Conservation (phyloP, 2,797 vertebrate genomes). For the Sibirionetta formosa region DNA sequence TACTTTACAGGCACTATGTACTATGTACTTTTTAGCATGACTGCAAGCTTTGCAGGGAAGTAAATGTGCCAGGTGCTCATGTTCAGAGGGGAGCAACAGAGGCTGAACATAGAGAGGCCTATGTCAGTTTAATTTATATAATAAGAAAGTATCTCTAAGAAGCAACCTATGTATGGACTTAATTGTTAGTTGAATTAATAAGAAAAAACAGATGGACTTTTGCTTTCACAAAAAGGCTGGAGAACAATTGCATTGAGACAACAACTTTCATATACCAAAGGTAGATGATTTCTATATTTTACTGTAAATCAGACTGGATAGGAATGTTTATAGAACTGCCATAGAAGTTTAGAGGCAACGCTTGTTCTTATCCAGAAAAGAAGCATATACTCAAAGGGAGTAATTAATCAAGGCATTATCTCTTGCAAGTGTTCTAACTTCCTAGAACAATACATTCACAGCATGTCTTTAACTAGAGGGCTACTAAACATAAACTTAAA, state of each 20-base stretch:
- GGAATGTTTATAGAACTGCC: background rate
- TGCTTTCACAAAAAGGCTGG: background rate
- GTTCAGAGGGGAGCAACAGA: background rate
- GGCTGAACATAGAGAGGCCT: background rate
- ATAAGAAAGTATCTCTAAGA: background rate
- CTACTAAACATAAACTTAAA: background rate
- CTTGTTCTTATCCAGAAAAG: background rate
- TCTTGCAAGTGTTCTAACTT: background rate
- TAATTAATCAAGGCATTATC: background rate
- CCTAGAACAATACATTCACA: background rate
- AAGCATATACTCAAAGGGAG: background rate
- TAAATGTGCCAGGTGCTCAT: background rate
- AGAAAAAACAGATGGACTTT: background rate
- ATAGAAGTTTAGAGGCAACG: background rate
- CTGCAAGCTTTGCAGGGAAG: background rate
- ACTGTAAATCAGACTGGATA: background rate
- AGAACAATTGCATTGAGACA: background rate
- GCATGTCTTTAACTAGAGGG: background rate
- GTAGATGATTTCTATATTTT: background rate
- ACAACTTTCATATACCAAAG: background rate
- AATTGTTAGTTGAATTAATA: background rate
- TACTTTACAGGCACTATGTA: background rate
- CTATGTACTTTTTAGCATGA: background rate
- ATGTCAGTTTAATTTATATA: fast-evolving
- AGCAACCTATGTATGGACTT: background rate